Conservation (phyloP, 2,888 invertebrate genomes). For the Acrocyrtus sp. region DNA sequence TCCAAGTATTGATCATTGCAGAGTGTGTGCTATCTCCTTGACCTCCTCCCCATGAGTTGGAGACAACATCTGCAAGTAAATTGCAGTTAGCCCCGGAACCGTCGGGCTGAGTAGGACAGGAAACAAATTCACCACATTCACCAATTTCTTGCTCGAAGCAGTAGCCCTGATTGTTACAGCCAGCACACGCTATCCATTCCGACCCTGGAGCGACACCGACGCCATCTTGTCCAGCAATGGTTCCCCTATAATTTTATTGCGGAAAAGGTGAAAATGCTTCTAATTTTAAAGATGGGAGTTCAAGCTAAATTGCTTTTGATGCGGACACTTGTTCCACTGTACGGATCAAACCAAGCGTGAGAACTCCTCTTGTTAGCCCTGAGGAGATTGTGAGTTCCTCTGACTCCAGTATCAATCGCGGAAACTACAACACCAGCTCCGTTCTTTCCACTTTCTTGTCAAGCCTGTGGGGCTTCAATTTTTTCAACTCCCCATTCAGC, state of each 20-base stretch:
- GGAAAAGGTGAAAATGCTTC: too few species aligned
- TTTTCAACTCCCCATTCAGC: slow-evolving; percentile 43
- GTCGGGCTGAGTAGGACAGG: slow-evolving; percentile 35
- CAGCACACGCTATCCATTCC: slow-evolving; percentile 47
- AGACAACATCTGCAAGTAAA: slow-evolving; percentile 31
- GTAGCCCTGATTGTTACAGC: slow-evolving; percentile 28
- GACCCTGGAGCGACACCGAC: slow-evolving; percentile 45
- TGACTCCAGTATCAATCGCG: too few species aligned
- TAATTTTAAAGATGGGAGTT: too few species aligned
- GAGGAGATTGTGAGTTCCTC: too few species aligned
- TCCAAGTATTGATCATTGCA: slow-evolving; percentile 21
- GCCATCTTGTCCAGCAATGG: too few species aligned
- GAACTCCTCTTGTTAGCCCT: neutral
- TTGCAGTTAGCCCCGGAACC: slow-evolving; percentile 15
- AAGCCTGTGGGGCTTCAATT: slow-evolving; percentile 30
- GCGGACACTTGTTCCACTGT: too few species aligned
- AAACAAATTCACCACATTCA: slow-evolving; percentile 28
- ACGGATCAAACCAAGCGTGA: slow-evolving; percentile 45
- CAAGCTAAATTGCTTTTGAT: too few species aligned
- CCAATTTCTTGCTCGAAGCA: slow-evolving; percentile 16
- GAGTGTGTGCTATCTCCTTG: slow-evolving; percentile 6
- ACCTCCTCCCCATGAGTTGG: slow-evolving; percentile 32
- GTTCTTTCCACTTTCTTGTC: slow-evolving; percentile 28
- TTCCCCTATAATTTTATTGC: too few species aligned
- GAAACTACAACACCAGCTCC: slow-evolving; percentile 44